Evolutionary conservation across 2,113 vertebrate genomes (phyloP).

Genomic region (Pachyramphus minor): DNA sequence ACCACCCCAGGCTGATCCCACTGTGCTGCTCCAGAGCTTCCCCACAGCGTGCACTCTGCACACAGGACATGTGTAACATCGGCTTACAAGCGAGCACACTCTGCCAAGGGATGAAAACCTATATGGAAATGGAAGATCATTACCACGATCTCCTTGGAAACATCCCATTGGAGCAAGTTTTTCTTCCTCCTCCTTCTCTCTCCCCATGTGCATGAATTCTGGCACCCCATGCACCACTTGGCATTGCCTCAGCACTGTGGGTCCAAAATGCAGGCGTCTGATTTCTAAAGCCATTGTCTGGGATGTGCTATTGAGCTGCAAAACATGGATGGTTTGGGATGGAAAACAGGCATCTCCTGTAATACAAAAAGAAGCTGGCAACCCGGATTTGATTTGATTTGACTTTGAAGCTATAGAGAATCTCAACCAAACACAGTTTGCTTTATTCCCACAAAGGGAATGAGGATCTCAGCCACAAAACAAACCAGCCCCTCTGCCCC

Average conservation of each 20-base stretch:
- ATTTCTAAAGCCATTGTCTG: slow-evolving; percentile 63
- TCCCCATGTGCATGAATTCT: slow-evolving; percentile 26
- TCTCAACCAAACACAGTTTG: not conserved
- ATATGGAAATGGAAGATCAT: slow-evolving; percentile 35
- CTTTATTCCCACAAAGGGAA: slow-evolving; percentile 17
- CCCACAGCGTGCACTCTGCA: not conserved
- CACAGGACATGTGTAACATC: not conserved
- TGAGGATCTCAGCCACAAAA: not conserved
- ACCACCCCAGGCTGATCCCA: accelerated
- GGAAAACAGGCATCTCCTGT: slow-evolving; percentile 45
- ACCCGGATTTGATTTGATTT: not conserved
- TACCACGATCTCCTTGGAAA: slow-evolving; percentile 62
- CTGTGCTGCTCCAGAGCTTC: not conserved
- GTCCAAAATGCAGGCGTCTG: slow-evolving; percentile 51
- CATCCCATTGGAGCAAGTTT: slow-evolving; percentile 32
- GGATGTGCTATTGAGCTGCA: slow-evolving; percentile 40
- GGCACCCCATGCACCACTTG: slow-evolving; percentile 17
- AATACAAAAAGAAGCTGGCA: slow-evolving; percentile 38
- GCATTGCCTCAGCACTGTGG: slow-evolving; percentile 13
- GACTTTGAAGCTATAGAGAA: slow-evolving; percentile 34
- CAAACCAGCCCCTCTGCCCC: not conserved
- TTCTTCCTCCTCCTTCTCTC: not conserved
- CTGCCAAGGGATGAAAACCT: not conserved
- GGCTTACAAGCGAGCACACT: not conserved
- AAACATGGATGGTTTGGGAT: slow-evolving; percentile 45